Conservation (phyloP, 2,888 invertebrate genomes). For the Leucania comma region DNA sequence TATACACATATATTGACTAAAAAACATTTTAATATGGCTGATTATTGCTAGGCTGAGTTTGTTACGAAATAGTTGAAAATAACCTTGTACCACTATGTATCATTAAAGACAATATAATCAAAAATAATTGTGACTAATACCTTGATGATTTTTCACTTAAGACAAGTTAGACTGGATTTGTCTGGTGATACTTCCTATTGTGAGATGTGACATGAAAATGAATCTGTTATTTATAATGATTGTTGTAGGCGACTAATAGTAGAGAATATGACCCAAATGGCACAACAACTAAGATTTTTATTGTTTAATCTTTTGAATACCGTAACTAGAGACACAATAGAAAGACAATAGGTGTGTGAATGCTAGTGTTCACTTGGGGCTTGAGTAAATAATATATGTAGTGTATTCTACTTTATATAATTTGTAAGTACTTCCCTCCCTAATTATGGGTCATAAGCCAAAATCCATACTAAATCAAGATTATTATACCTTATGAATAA, state of each 20-base stretch:
- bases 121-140: constrained; percentile 17
- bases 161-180: constrained; percentile 4
- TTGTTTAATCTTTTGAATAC: not conserved
- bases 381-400: not conserved
- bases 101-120: not conserved
- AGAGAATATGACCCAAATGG: not conserved
- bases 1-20: no score
- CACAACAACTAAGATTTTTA: not conserved
- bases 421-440: no score
- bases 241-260: constrained; percentile 15
- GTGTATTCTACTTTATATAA: not conserved
- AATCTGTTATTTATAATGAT: not conserved
- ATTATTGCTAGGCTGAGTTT: not conserved
- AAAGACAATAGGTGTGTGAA: no score
- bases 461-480: not conserved
- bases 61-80: not conserved
- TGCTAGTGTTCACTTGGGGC: no score
- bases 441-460: not conserved
- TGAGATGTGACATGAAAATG: not conserved
- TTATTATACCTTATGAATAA: not conserved
- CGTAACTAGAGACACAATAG: no score
- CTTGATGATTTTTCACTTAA: not conserved
- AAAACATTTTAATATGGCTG: not conserved
- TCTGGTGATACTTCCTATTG: not conserved
- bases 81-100: constrained; percentile 2